Evolutionary conservation across 1,140 invertebrate species (phyloP).

Genomic region (Oncopodura yosiiana): DNA sequence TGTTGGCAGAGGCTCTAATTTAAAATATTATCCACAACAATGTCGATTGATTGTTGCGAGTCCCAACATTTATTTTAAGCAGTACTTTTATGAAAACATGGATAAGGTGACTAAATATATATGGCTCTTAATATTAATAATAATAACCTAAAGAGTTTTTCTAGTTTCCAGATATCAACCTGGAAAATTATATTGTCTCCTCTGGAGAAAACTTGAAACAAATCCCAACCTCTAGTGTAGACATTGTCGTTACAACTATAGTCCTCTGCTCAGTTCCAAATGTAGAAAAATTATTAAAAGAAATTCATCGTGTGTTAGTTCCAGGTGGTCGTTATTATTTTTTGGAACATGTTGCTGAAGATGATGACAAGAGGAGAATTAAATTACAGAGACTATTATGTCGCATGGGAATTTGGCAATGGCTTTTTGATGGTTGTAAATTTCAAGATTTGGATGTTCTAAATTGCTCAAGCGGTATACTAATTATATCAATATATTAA

Average conservation of each 20-base stretch:
- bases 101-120: slow-evolving; percentile 18
- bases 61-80: slow-evolving; percentile 36
- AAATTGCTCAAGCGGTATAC: slow-evolving; percentile 27
- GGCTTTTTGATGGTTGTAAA: slow-evolving; percentile 36
- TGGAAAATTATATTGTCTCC: slow-evolving; percentile 35
- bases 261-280: slow-evolving; percentile 38
- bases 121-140: not conserved
- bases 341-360: slow-evolving; percentile 36
- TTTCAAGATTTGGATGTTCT: slow-evolving; percentile 32
- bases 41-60: slow-evolving; percentile 37
- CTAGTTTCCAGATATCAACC: slow-evolving; percentile 35
- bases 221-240: slow-evolving; percentile 34
- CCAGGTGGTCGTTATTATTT: slow-evolving; percentile 37
- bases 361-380: slow-evolving; percentile 12
- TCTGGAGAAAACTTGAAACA: slow-evolving; percentile 36
- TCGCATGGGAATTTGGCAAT: slow-evolving; percentile 30
- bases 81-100: slow-evolving; percentile 34
- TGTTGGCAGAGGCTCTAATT: slow-evolving; percentile 37
- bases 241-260: slow-evolving; percentile 37
- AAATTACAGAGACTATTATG: slow-evolving; percentile 33
- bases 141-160: slow-evolving; percentile 24
- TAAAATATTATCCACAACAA: slow-evolving; percentile 38
- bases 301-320: slow-evolving; percentile 38
- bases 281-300: slow-evolving; percentile 33
- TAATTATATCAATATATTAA: too few relatives aligned